phyloP scores from a whole-genome alignment of 2,113 vertebrate species.

The Perognathus longimembris region DNA sequence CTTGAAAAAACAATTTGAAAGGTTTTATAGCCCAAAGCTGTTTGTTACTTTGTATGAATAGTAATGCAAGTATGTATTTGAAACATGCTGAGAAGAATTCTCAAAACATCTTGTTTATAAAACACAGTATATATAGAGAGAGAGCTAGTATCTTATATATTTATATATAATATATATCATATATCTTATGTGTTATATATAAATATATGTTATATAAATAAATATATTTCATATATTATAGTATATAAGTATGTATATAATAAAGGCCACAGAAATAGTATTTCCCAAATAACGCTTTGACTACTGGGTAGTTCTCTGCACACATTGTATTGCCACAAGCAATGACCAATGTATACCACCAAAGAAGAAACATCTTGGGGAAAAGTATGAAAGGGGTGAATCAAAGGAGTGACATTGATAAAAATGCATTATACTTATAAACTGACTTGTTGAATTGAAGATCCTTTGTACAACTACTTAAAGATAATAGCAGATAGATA shows the following conservation, averaged over 20 bases:
- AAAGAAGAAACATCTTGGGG: slow-evolving; percentile 20
- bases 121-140: background rate
- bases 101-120: slow-evolving; percentile 82
- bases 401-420: too few relatives aligned
- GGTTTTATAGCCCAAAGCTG: slow-evolving; percentile 89
- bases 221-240: too few relatives aligned
- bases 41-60: slow-evolving; percentile 89
- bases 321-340: slow-evolving; percentile 19
- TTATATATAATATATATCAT: slow-evolving; percentile 46
- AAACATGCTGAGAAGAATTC: slow-evolving; percentile 87
- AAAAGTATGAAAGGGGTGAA: too few relatives aligned
- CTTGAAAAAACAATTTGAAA: slow-evolving; percentile 86
- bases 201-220: too few relatives aligned
- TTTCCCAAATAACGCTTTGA: slow-evolving; percentile 66
- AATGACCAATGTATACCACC: slow-evolving; percentile 47
- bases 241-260: slow-evolving; percentile 39
- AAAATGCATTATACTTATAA: too few relatives aligned
- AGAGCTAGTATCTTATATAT: background rate
- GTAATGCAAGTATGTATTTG: slow-evolving; percentile 87
- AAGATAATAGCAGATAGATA: too few relatives aligned
- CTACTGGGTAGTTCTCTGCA: slow-evolving; percentile 43
- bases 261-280: slow-evolving; percentile 61
- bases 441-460: too few relatives aligned
- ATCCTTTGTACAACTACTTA: too few relatives aligned
- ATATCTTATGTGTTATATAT: too few relatives aligned